These are phyloP conservation scores for Phasianus colchicus DNA, from an alignment of 2,113 vertebrate species.

Conservation along the genomic window DNA sequence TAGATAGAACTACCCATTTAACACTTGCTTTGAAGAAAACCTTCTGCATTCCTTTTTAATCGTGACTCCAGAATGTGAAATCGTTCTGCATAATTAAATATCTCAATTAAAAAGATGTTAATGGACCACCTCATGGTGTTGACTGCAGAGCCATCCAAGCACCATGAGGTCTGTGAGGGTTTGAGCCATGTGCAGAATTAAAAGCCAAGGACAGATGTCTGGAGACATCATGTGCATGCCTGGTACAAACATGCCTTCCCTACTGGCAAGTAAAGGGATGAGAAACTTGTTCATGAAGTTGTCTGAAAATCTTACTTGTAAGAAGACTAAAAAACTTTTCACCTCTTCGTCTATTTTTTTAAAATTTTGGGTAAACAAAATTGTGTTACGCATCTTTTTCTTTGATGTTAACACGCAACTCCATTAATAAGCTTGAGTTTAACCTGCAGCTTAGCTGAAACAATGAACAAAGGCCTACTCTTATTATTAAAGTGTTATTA, in stretches of 20 bases:
- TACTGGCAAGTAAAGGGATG: not conserved
- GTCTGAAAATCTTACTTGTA: not conserved
- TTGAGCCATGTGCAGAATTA: rapidly evolving
- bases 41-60: not conserved
- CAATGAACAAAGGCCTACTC: not conserved
- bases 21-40: not conserved
- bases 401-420: not conserved
- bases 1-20: not conserved
- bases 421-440: not conserved
- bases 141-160: not conserved
- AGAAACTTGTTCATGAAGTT: not conserved
- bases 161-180: not conserved
- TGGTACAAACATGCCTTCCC: not conserved
- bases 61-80: not conserved
- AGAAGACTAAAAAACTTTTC: not conserved
- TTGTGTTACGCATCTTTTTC: rapidly evolving
- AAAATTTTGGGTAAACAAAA: not conserved
- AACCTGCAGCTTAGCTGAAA: not conserved
- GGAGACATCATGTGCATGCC: not conserved
- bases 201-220: not conserved
- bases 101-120: not conserved
- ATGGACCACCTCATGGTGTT: not conserved
- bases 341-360: not conserved
- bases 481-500: not conserved
- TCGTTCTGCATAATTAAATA: not conserved